Base-by-base conservation (phyloP, 2,797 vertebrate genomes). In the Poeciliopsis gracilis region DNA sequence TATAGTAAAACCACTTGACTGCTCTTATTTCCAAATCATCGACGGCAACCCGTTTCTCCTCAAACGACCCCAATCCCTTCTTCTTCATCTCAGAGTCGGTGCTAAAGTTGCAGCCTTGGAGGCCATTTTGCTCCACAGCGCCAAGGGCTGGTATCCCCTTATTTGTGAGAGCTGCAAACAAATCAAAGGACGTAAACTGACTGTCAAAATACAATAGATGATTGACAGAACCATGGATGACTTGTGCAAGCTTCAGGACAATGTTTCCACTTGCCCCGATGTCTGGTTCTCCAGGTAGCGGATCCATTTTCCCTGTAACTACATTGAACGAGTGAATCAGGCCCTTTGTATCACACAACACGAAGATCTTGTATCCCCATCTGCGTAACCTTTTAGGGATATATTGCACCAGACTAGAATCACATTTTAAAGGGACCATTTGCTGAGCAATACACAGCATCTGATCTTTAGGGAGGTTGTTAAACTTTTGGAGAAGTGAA, bases 1-100 rank as follows among this genome's bases (percentile, higher is more conserved):
- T 77, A 2, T 51, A 59, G 74, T 85, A 57, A 72, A 86, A 82
- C 74, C 80, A 80, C 79, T 77, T 85, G 38, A 85, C 77, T 16
- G 74, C 77, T 72, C 77, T 77, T 3, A 82, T 38, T 36, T 67
- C 55, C 6, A 75, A 47, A 66, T 8, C 28, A 7, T 77, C 46
- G 0, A 85, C 47, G 25, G 43, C 53, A 49, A 49, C 46, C 46
- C 53, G 25, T 71, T 85, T n/a, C 66, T 80, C 71, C 49, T 82
- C 63, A 55, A 77, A 79, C 16, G 38, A n/a, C 49, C 83, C 83
- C 59, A 36, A 59, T 53, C 69, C 70, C 47, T 77, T 82, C 70
- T 83, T 73, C 71, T 77, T 79, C 69, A 79, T 67, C 30, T 43
- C 43, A 9, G 1, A 10, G 8, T 79, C 74, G 36, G 47, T 25